Evolutionary conservation across 2,888 invertebrate genomes (phyloP), one percentile per base, ranked within the genome.

Genomic region (Eupithecia inturbata): DNA sequence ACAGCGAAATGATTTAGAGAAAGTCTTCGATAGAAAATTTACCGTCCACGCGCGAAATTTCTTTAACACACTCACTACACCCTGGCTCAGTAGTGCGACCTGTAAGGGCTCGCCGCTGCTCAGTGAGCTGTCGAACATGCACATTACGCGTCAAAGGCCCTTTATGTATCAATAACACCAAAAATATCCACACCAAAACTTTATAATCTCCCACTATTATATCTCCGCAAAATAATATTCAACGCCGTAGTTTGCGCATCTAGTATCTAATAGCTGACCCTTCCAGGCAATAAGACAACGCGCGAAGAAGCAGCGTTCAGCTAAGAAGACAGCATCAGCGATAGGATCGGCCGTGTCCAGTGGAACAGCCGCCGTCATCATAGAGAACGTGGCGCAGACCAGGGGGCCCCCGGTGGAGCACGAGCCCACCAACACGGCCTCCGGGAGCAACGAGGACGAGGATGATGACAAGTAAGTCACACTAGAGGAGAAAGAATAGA

Each of bases 391-490:
- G 74, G 97, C 97, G 75, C 97, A 97, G 84, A 97, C 97, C 68
- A 95, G 96, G 79, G 95, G 22, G 36, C n/a, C 66, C 6, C 14
- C 96, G 83, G 95, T 97, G 82, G 97, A 95, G n/a, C 49, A 22
- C 96, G 79, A 97, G 82, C 88, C 97, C 41, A 98, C 98, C 19
- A 98, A 98, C 89, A 98, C 98, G 0, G 98, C 97, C 12, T 98
- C 97, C 7, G 98, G 97, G 12, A 98, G 98, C 85, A 98, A 98
- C 87, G 98, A 98, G 84, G 96, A 98, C 78, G 97, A 97, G 79
- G 97, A 97, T 80, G 96, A 96, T 78, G 96, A 95, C 49, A 95
- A 93, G 92, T 94, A 83, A 87, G 73, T 67, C 26, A 69, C 33
- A 28, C 28, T 63, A 19, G n/a, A 49, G 7, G 19, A 0, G 19